phyloP scores from a whole-genome alignment of 1,140 invertebrate species.

The Drosophila asahinai region DNA sequence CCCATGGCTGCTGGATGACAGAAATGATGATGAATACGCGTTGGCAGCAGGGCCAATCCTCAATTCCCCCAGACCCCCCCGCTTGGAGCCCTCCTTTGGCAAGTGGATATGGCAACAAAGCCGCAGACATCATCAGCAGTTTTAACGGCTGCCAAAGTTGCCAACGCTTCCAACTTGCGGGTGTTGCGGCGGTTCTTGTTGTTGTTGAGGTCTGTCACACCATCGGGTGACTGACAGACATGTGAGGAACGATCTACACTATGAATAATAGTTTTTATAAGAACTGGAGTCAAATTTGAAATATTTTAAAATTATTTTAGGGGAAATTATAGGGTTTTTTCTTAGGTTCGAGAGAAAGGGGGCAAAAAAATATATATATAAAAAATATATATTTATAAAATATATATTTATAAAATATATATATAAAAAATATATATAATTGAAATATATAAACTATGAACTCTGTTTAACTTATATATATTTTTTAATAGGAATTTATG shows the following conservation, averaged over 20 bases:
- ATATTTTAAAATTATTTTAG: neutral
- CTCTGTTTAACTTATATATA: too few relatives aligned
- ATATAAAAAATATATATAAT: too few relatives aligned
- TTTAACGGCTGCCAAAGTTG: slow-evolving; percentile 57
- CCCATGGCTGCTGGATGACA: slow-evolving; percentile 39
- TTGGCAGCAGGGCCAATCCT: slow-evolving; percentile 36
- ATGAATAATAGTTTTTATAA: neutral
- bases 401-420: too few relatives aligned
- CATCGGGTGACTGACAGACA: slow-evolving; percentile 33
- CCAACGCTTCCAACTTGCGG: slow-evolving; percentile 48
- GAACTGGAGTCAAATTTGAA: neutral
- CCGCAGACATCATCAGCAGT: slow-evolving; percentile 56
- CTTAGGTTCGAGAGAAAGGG: neutral
- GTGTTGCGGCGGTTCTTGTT: slow-evolving; percentile 24
- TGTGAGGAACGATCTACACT: slow-evolving; percentile 36
- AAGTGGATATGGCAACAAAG: slow-evolving; percentile 48
- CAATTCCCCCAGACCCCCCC: slow-evolving; percentile 1
- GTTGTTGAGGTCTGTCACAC: slow-evolving; percentile 33
- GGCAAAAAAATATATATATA: too few relatives aligned
- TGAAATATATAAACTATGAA: too few relatives aligned
- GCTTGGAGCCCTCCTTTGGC: too few relatives aligned
- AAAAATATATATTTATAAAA: too few relatives aligned
- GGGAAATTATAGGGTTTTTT: neutral
- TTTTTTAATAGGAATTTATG: too few relatives aligned
- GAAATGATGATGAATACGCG: slow-evolving; percentile 57